phyloP scores from a whole-genome alignment of 2,888 invertebrate species.

The Nymphalis polychloros region DNA sequence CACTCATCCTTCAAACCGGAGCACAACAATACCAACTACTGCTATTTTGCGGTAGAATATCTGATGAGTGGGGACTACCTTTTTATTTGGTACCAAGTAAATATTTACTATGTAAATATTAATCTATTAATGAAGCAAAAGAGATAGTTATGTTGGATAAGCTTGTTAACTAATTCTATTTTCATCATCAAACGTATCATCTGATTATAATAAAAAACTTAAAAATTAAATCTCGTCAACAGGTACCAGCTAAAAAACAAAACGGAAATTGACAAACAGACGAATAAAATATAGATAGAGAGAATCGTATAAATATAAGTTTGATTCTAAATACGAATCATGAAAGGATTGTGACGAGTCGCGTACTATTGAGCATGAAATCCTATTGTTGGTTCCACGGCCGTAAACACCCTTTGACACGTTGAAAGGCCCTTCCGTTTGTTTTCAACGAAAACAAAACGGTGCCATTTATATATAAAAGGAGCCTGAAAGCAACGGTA shows the following conservation, averaged over 20 bases:
- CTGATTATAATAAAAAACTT: no score
- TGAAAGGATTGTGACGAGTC: slow-evolving; percentile 18
- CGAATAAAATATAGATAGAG: background rate
- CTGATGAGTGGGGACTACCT: no score
- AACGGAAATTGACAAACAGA: background rate
- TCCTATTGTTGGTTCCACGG: slow-evolving; percentile 36
- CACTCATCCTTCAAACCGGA: no score
- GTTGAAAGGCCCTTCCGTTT: slow-evolving; percentile 26
- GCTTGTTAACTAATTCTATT: no score
- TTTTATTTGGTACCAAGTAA: no score
- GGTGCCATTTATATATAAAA: slow-evolving; percentile 28
- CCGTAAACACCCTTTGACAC: slow-evolving; percentile 41
- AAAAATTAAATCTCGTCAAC: no score
- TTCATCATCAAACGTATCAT: no score
- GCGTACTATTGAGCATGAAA: slow-evolving; percentile 37
- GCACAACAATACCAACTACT: no score
- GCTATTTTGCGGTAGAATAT: no score
- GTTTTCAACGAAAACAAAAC: slow-evolving; percentile 23
- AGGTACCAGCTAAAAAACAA: background rate
- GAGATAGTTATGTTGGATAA: no score
- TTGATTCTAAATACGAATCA: slow-evolving; percentile 8
- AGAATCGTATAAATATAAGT: background rate
- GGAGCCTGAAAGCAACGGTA: background rate
- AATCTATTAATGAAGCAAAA: no score
- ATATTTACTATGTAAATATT: no score